Conservation (phyloP, 2,888 invertebrate genomes). For the Conchocele bisecta region DNA sequence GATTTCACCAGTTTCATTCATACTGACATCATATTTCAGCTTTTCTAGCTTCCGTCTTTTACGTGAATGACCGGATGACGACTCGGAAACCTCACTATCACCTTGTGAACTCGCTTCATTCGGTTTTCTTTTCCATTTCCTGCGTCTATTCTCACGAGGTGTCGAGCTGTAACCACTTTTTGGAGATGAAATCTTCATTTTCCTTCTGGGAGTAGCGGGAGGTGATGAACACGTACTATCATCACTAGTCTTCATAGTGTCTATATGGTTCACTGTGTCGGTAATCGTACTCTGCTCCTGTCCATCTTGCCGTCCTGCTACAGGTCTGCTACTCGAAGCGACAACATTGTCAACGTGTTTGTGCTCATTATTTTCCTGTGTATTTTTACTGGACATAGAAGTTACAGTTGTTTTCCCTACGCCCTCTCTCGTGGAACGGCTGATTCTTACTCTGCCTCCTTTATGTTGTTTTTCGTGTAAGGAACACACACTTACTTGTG, state of each 20-base stretch:
- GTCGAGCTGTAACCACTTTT: slow-evolving; percentile 36
- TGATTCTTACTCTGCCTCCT: not conserved
- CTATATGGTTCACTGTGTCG: no score
- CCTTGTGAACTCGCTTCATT: not conserved
- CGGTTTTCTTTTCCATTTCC: slow-evolving; percentile 18
- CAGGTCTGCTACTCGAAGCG: no score
- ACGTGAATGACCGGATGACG: not conserved
- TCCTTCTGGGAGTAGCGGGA: slow-evolving; percentile 3
- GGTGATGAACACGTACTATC: no score
- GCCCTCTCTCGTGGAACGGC: not conserved
- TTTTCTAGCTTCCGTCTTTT: slow-evolving; percentile 28
- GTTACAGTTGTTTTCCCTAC: not conserved
- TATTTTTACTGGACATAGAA: not conserved
- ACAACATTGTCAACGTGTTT: no score
- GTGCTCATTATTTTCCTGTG: not conserved
- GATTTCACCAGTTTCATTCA: not conserved
- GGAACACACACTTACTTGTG: no score
- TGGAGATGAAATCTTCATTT: not conserved
- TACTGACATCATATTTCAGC: slow-evolving; percentile 10
- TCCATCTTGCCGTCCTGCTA: no score
- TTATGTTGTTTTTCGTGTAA: slow-evolving; percentile 9
- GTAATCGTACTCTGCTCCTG: no score
- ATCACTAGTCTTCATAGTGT: no score
- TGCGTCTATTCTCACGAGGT: not conserved
- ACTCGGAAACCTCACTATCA: not conserved